Evolutionary conservation across 2,888 invertebrate species (phyloP).

Genomic region (Cheilosia urbana): DNA sequence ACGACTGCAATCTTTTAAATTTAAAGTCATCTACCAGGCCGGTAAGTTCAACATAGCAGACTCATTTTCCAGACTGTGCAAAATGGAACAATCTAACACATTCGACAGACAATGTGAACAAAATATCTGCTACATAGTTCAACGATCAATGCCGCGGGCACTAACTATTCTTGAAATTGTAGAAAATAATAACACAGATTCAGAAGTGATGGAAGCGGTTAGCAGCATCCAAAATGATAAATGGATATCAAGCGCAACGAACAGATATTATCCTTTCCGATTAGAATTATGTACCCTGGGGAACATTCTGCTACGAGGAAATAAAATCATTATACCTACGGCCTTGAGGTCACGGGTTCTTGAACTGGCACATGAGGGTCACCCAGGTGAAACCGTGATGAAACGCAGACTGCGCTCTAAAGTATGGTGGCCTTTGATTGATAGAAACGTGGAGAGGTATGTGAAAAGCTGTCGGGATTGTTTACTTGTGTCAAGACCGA

Average conservation of each 20-base stretch:
- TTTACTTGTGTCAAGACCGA: too few species aligned
- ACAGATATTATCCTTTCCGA: slow-evolving; percentile 13
- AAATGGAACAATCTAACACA: neutral
- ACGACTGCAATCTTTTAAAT: slow-evolving; percentile 58
- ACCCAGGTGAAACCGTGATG: slow-evolving; percentile 41
- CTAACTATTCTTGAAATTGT: slow-evolving; percentile 25
- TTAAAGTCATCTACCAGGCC: slow-evolving; percentile 10
- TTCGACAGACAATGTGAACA: slow-evolving; percentile 29
- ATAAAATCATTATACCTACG: slow-evolving; percentile 46
- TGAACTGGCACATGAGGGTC: too few species aligned
- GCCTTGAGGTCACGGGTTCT: slow-evolving; percentile 69
- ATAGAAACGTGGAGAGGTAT: slow-evolving; percentile 20
- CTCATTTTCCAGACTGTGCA: slow-evolving; percentile 34
- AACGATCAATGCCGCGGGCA: slow-evolving; percentile 23
- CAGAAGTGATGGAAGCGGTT: slow-evolving; percentile 36
- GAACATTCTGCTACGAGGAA: slow-evolving; percentile 66
- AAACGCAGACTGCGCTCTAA: too few species aligned
- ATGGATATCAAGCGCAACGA: neutral
- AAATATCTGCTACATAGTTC: slow-evolving; percentile 25
- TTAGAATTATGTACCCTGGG: slow-evolving; percentile 63
- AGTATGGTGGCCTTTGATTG: slow-evolving; percentile 16
- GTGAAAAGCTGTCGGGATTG: slow-evolving; percentile 26
- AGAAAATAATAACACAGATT: neutral
- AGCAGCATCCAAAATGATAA: neutral
- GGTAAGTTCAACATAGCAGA: slow-evolving; percentile 34